A percentile compares a stretch with the other conserved stretches of the same genome.
Evolutionary conservation across 92 coral and sea anemone species (phyloP).

Genomic region (Blastomussa wellsi): DNA sequence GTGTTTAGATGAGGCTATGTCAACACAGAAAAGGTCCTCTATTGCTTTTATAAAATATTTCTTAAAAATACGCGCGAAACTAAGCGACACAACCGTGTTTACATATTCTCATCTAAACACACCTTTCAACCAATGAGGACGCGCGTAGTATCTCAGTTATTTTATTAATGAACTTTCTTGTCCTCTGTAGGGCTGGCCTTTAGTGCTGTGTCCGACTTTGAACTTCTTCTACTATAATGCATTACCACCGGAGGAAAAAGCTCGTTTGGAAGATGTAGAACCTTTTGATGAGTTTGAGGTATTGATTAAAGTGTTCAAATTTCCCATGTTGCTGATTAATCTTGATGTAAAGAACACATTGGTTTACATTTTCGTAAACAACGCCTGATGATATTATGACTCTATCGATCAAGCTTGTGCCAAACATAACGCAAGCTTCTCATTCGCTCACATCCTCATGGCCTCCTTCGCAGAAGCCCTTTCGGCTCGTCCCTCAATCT

Average conservation of each 20-base stretch:
- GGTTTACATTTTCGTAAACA: background rate
- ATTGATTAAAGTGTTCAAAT: background rate
- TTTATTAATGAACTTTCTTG: background rate
- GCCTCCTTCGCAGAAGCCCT: background rate
- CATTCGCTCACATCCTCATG: background rate
- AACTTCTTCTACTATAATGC: slow-evolving; percentile 57
- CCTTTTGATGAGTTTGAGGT: slow-evolving; percentile 94
- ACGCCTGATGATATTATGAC: background rate
- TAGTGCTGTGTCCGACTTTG: slow-evolving; percentile 68
- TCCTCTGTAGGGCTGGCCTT: slow-evolving; percentile 68
- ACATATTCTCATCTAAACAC: too few relatives aligned
- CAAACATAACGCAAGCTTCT: background rate
- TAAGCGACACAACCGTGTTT: too few relatives aligned
- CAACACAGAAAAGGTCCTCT: too few relatives aligned
- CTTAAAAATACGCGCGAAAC: too few relatives aligned
- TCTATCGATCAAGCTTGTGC: background rate
- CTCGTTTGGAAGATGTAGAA: slow-evolving; percentile 62
- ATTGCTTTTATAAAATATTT: too few relatives aligned
- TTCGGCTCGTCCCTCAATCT: too few relatives aligned
- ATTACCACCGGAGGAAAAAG: slow-evolving; percentile 54
- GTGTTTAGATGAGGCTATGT: too few relatives aligned
- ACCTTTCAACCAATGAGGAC: too few relatives aligned
- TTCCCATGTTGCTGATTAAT: background rate
- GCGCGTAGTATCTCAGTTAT: too few relatives aligned
- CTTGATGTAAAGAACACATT: background rate